Conservation (phyloP, 2,113 vertebrate species). For the Pycnonotus jocosus region DNA sequence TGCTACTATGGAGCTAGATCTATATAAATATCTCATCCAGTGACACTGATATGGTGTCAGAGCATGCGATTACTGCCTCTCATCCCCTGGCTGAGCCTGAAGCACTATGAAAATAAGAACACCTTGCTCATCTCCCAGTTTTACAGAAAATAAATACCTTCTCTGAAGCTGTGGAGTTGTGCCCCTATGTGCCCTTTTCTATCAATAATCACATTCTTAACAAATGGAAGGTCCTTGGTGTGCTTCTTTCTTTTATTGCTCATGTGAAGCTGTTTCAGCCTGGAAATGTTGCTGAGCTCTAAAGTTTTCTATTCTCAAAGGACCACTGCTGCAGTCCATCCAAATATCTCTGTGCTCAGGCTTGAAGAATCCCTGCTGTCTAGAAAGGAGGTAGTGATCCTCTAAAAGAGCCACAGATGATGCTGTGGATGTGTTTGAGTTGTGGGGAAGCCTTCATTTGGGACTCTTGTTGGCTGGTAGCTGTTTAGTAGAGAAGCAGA, state of each 20-base stretch:
- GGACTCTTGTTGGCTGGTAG: neutral
- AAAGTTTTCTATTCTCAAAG: neutral
- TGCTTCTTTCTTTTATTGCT: neutral
- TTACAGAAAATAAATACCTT: neutral
- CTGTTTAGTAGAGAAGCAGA: neutral
- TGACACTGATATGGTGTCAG: neutral
- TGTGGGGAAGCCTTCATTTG: neutral
- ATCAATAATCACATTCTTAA: neutral
- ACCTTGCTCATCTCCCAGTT: neutral
- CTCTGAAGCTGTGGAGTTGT: neutral
- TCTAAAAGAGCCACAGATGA: neutral
- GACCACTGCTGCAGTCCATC: neutral
- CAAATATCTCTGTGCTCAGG: neutral
- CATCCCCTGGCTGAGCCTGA: neutral
- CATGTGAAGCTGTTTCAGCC: neutral
- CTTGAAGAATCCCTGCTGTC: neutral
- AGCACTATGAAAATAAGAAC: neutral
- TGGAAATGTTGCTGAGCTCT: neutral
- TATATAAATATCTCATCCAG: neutral
- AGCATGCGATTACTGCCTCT: neutral
- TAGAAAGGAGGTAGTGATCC: neutral
- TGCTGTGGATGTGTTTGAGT: neutral
- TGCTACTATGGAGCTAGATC: neutral
- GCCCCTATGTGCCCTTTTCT: neutral
- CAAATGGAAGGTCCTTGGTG: neutral